A percentile compares a stretch with the other conserved stretches of the same genome.
Conservation (phyloP, 2,888 invertebrate species). For the Monochamus alternatus region DNA sequence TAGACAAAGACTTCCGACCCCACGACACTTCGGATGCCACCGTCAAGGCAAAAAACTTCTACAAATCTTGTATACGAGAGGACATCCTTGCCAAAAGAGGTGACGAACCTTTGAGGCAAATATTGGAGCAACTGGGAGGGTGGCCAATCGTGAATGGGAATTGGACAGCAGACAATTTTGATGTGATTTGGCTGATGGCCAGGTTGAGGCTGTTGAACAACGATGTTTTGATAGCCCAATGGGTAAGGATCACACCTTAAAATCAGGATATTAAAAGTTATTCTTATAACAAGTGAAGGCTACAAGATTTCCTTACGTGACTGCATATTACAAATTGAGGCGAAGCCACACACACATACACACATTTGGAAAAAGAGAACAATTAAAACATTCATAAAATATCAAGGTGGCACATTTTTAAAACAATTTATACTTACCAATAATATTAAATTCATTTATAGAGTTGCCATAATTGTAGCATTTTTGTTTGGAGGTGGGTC, state of each 20-base stretch:
- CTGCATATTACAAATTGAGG: no score
- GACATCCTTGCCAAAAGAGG: constrained; percentile 76
- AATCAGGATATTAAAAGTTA: no score
- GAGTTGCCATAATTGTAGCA: no score
- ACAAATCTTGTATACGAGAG: constrained; percentile 90
- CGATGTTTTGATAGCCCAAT: constrained; percentile 87
- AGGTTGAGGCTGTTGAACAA: constrained; percentile 86
- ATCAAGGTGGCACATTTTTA: no score
- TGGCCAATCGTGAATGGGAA: constrained; percentile 85
- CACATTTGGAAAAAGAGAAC: no score
- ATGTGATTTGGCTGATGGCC: constrained; percentile 84
- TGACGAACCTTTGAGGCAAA: constrained; percentile 80
- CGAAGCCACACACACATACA: no score
- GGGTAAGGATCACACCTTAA: constrained; percentile 74
- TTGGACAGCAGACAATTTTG: constrained; percentile 80
- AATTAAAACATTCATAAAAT: no score
- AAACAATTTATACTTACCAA: no score
- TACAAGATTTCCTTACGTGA: no score
- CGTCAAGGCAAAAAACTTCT: constrained; percentile 87
- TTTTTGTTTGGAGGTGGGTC: constrained; percentile 72
- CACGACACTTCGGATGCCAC: constrained; percentile 75
- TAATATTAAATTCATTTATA: no score
- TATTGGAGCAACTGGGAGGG: constrained; percentile 84
- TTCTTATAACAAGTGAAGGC: no score
- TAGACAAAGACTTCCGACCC: constrained; percentile 48